Conservation (phyloP, 2,797 vertebrate genomes). For the Chloroceryle amazona region DNA sequence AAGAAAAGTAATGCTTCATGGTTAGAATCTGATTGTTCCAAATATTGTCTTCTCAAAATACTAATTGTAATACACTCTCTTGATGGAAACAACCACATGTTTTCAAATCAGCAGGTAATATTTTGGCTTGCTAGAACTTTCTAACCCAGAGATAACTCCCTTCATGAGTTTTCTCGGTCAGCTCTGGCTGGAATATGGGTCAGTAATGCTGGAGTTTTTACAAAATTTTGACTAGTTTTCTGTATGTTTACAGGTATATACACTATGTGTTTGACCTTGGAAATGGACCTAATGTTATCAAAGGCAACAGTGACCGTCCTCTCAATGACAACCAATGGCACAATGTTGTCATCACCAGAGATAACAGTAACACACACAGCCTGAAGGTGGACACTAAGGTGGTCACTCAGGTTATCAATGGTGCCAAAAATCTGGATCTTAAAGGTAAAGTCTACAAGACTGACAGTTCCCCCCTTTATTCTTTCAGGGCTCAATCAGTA, state of each 20-base stretch:
- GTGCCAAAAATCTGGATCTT: slow-evolving; percentile 98
- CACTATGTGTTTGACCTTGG: slow-evolving; percentile 98
- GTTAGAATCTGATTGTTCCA: background rate
- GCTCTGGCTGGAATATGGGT: background rate
- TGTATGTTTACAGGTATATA: slow-evolving; percentile 87
- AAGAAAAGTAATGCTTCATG: background rate
- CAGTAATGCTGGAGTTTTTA: background rate
- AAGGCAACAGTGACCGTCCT: slow-evolving; percentile 94
- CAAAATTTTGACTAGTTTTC: background rate
- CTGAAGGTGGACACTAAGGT: slow-evolving; percentile 94
- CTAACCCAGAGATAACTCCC: background rate
- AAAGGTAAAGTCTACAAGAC: slow-evolving; percentile 84
- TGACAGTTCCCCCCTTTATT: background rate
- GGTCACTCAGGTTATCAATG: slow-evolving; percentile 96
- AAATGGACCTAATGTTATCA: slow-evolving; percentile 97
- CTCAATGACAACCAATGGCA: slow-evolving; percentile 99
- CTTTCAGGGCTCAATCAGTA: background rate
- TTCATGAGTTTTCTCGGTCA: background rate
- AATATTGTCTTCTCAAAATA: background rate
- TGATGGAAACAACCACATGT: background rate
- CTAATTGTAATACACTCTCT: background rate
- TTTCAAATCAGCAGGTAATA: background rate
- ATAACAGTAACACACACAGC: slow-evolving; percentile 97
- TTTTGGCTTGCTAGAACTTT: background rate
- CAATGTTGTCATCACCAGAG: slow-evolving; percentile 95